Evolutionary conservation across 2,113 vertebrate species (phyloP), one percentile per base, ranked within the genome.

Genomic region (Condylura cristata): DNA sequence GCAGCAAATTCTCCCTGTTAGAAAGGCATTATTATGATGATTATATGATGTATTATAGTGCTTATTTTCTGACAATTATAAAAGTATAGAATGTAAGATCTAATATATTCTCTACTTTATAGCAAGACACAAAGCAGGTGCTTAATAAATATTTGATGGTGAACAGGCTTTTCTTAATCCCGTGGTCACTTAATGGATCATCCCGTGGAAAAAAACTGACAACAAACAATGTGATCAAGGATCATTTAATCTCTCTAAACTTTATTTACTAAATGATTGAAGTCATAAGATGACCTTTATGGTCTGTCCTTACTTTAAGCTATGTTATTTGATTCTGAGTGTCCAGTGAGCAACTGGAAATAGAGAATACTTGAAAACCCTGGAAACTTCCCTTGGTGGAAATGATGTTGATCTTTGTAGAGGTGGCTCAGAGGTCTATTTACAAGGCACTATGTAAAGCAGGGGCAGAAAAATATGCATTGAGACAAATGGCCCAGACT

Each of bases 1-100:
- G 98, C 98, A 97, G 97, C 97, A 97, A 98, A 97, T 98, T 99
- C 99, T 97, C 99, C 99, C 99, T 99, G 96, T 92, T 65, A 93
- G 96, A 96, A 98, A 97, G 30, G 95, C 63, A 95, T 53, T 84
- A 68, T 85, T 53, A 63, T 86, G 70, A 80, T 72, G 24, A 72
- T 79, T 70, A 86, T 34, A 60, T 79, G 51, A 86, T 4, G 61
- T 74, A 79, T 53, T 13, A 85, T 32, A 58, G n/a, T 41, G 1
- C 3, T 93, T 72, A 85, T 79, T 92, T 65, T 6, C 39, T 60
- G 28, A 71, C 17, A 72, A 74, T n/a, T 61, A 10, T 56, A 87
- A 87, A 80, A 80, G 75, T 2, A 61, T 3, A 72, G 48, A 86
- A 20, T 51, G 53, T 58, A 82, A 70, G 13, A 65, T 74, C 68